phyloP scores from a whole-genome alignment of 2,113 vertebrate species.

The Zosterops borbonicus region DNA sequence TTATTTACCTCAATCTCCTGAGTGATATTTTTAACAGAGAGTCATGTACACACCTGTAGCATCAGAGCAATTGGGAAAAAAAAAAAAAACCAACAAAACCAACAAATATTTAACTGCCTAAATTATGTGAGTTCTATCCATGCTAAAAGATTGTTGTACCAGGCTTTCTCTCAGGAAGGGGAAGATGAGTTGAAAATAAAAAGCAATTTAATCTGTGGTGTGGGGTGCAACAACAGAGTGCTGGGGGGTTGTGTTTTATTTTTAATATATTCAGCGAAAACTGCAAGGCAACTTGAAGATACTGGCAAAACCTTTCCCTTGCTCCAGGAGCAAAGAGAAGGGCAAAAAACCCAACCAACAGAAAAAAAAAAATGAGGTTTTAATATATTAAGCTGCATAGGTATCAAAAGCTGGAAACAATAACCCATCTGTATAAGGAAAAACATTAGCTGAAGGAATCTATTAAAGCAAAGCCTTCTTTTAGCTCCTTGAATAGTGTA shows the following conservation, averaged over 20 bases:
- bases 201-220: neutral
- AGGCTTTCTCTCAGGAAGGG: neutral
- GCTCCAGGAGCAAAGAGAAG: neutral
- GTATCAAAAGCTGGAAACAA: slow-evolving; percentile 59
- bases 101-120: neutral
- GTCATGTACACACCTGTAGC: neutral
- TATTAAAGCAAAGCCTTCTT: slow-evolving; percentile 58
- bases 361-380: neutral
- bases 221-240: neutral
- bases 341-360: neutral
- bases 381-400: slow-evolving; percentile 5
- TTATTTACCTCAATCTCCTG: neutral
- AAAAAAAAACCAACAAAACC: neutral
- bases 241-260: rapidly evolving
- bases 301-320: neutral
- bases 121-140: neutral
- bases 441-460: slow-evolving; percentile 55
- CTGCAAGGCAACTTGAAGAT: neutral
- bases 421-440: slow-evolving; percentile 58
- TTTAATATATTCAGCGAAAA: neutral
- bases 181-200: neutral
- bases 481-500: slow-evolving; percentile 63
- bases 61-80: neutral
- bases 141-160: neutral
- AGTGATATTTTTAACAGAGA: neutral